Evolutionary conservation across 2,797 vertebrate genomes (phyloP).

Genomic region (Clamator glandarius): DNA sequence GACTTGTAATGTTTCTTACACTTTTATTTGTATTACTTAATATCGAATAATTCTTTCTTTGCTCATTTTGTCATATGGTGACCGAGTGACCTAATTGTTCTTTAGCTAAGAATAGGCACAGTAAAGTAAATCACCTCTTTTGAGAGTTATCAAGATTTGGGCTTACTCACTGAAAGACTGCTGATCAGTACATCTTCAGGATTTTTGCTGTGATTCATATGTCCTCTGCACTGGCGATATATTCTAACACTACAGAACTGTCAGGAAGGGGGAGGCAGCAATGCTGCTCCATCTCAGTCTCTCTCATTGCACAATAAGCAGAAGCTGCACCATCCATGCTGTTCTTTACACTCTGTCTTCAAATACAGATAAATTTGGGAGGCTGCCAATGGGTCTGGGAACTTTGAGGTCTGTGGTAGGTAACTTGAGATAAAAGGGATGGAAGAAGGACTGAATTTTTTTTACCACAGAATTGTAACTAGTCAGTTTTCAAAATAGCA

Average conservation of each 20-base stretch:
- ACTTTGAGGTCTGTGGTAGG: too few species aligned
- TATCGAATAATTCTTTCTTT: background rate
- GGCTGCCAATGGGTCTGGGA: fast-evolving
- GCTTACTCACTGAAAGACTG: background rate
- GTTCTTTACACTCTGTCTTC: background rate
- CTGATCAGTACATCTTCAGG: background rate
- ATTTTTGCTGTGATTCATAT: background rate
- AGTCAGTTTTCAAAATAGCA: background rate
- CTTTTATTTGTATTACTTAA: background rate
- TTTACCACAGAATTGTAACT: background rate
- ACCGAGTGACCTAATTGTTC: background rate
- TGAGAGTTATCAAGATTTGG: background rate
- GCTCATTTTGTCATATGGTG: background rate
- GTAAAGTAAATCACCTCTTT: background rate
- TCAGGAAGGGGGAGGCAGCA: background rate
- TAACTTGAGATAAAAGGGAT: background rate
- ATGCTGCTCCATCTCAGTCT: fast-evolving
- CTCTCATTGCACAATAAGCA: background rate
- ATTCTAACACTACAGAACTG: background rate
- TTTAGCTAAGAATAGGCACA: background rate
- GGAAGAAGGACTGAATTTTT: background rate
- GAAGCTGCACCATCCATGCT: background rate
- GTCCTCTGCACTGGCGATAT: background rate
- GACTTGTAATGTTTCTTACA: background rate
- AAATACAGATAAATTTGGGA: background rate